Evolutionary conservation across 1,140 invertebrate species (phyloP), one percentile per base, ranked within the genome.

Genomic region (Reticulitermes speratus): DNA sequence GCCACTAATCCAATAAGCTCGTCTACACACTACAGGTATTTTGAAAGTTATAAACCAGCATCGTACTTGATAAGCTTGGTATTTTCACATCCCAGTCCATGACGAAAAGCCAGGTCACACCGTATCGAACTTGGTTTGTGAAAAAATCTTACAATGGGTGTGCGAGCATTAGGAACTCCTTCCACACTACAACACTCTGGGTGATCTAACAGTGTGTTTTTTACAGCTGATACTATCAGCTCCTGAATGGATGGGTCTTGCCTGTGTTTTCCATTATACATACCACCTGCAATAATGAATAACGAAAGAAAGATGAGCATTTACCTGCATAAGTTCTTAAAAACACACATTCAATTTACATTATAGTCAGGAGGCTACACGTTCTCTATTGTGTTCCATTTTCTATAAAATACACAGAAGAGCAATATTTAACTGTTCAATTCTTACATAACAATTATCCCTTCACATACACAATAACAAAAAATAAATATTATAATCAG

Each of bases 61-160:
- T 55, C 52, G 19, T 90, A 92, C 91, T 88, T 90, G 65, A 93
- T 87, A 88, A 92, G 90, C 88, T 90, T 90, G 3, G 92, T 92
- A 88, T 94, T 94, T 89, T 93, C 91, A 32, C 92, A 91, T 87
- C 91, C 91, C 25, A 94, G 90, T 9, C 92, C 92, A 90, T 92
- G 92, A 52, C 90, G 89, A 86, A 94, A 93, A 0, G 93, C 93
- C 55, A 94, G 89, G 90, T 94, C 93, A 88, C 93, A 93, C 48
- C 91, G 89, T 8, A 94, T 87, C 16, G 88, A 87, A 9, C 91
- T 91, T 8, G 87, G 86, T n/a, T 87, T 88, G 88, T 94, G 92
- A 84, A 87, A 87, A 82, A 93, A 88, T 89, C 92, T 93, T 21
- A 94, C 90, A 87, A 94, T 94, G 0, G 94, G 94, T 8, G 93